A percentile compares a stretch with the other conserved stretches of the same genome.
Evolutionary conservation across 2,113 vertebrate species (phyloP).

Genomic region (Tupaia chinensis): DNA sequence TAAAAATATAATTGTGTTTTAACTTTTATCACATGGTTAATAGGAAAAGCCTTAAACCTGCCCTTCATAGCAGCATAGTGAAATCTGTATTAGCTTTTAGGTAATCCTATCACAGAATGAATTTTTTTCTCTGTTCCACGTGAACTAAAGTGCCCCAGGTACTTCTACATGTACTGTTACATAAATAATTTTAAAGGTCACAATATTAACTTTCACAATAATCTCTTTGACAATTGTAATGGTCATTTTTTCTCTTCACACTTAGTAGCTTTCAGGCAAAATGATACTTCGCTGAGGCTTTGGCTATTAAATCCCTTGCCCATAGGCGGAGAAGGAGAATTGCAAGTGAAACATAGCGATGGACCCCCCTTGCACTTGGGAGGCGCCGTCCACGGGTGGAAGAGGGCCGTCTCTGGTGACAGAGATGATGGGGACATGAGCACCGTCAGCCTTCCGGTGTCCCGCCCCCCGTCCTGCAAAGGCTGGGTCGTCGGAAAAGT

Average conservation of each 20-base stretch:
- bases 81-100: background rate
- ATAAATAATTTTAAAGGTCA: background rate
- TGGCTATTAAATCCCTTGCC: background rate
- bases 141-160: background rate
- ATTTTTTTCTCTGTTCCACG: background rate
- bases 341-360: background rate
- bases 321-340: background rate
- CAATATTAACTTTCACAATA: background rate
- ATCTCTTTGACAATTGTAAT: background rate
- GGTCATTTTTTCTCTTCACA: background rate
- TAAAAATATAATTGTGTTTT: background rate
- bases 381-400: too few relatives aligned
- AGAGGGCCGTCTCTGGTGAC: fast-evolving
- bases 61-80: background rate
- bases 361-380: background rate
- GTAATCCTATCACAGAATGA: background rate
- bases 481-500: too few relatives aligned
- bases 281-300: background rate
- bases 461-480: background rate
- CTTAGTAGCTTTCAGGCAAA: background rate
- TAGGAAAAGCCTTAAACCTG: background rate
- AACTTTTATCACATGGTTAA: background rate
- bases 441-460: fast-evolving
- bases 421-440: background rate
- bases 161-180: background rate